A percentile compares a stretch with the other conserved stretches of the same genome.
phyloP scores from a whole-genome alignment of 2,113 vertebrate genomes.

The Notothenia rossii region DNA sequence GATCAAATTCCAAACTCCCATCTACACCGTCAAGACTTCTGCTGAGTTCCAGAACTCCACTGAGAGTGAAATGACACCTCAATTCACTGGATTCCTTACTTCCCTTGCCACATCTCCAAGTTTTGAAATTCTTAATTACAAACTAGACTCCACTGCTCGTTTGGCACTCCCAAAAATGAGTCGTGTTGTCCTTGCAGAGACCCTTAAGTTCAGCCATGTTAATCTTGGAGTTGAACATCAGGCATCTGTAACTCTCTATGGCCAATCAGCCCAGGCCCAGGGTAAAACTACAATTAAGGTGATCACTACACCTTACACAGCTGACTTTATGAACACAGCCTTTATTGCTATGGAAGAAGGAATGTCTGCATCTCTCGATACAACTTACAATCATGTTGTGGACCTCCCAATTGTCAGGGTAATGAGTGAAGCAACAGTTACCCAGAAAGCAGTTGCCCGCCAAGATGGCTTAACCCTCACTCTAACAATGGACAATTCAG shows the following conservation, averaged over 20 bases:
- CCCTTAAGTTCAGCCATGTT: conserved; percentile 82
- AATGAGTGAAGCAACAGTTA: conserved; percentile 2
- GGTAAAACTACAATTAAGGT: conserved; percentile 84
- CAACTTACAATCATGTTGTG: conserved; percentile 9
- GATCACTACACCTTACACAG: conserved; percentile 77
- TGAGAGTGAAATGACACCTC: conserved; percentile 47
- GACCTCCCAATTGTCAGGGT: not conserved
- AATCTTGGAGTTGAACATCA: conserved; percentile 84
- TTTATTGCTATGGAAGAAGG: conserved; percentile 21
- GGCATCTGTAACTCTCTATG: conserved; percentile 81
- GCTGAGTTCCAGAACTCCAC: conserved; percentile 78
- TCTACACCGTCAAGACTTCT: conserved; percentile 84
- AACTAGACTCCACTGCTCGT: conserved; percentile 83
- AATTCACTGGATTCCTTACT: conserved; percentile 20
- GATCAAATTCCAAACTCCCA: conserved; percentile 87
- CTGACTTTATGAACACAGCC: conserved; percentile 69
- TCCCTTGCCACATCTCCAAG: conserved; percentile 84
- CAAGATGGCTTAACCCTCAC: conserved; percentile 2
- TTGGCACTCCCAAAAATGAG: conserved; percentile 33
- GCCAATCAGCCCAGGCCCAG: conserved; percentile 80
- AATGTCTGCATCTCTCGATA: conserved; percentile 21
- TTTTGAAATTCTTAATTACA: conserved; percentile 86
- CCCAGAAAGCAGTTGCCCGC: conserved; percentile 20
- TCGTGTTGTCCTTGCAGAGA: conserved; percentile 46
- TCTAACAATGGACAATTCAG: conserved; percentile 17